phyloP scores from a whole-genome alignment of 2,113 vertebrate genomes.

The Ageneiosus marmoratus region DNA sequence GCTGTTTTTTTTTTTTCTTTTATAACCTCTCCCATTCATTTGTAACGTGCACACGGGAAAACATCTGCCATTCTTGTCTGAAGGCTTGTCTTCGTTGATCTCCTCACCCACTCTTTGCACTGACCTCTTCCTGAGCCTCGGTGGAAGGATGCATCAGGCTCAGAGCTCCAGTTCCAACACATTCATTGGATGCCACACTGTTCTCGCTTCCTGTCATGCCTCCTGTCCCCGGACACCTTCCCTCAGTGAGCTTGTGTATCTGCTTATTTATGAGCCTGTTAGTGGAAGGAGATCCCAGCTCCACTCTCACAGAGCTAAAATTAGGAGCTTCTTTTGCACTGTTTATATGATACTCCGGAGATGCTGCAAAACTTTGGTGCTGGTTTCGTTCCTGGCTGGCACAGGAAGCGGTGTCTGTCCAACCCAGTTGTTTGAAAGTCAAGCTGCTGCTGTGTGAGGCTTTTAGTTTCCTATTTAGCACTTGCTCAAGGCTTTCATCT shows the following conservation, averaged over 20 bases:
- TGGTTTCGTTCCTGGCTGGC: slow-evolving; percentile 36
- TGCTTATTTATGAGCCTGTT: slow-evolving; percentile 60
- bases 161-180: slow-evolving; percentile 32
- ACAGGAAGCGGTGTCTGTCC: slow-evolving; percentile 23
- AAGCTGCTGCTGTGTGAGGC: not conserved
- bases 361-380: slow-evolving; percentile 34
- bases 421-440: slow-evolving; percentile 16
- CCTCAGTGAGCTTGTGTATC: slow-evolving; percentile 54
- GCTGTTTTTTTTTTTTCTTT: not conserved
- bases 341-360: slow-evolving; percentile 44
- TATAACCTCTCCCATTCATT: not conserved
- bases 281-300: slow-evolving; percentile 57
- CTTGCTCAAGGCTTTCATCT: slow-evolving; percentile 14
- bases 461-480: slow-evolving; percentile 38
- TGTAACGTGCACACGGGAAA: slow-evolving; percentile 16
- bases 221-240: slow-evolving; percentile 32
- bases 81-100: slow-evolving; percentile 10
- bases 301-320: slow-evolving; percentile 54
- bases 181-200: slow-evolving; percentile 44
- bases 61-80: slow-evolving; percentile 23
- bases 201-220: slow-evolving; percentile 56
- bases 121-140: slow-evolving; percentile 13
- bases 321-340: slow-evolving; percentile 58
- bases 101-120: slow-evolving; percentile 21
- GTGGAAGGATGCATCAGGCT: slow-evolving; percentile 34